phyloP scores from a whole-genome alignment of 2,113 vertebrate species.

The Mixornis gularis region DNA sequence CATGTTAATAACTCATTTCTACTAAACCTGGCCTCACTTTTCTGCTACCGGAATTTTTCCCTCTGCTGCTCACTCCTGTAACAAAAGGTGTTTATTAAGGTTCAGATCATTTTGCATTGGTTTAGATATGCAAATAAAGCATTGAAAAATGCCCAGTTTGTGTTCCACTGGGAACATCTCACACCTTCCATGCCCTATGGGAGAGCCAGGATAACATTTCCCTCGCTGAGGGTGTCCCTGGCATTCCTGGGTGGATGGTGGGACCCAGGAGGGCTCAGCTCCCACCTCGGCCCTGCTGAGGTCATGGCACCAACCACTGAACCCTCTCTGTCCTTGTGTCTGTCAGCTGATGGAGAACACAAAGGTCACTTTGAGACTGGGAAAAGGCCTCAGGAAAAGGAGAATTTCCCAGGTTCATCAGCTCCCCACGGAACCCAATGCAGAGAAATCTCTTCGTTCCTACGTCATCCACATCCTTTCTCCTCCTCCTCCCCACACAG shows the following conservation, averaged over 20 bases:
- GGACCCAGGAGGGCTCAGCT: background rate
- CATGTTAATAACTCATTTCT: slow-evolving; percentile 15
- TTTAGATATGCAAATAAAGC: background rate
- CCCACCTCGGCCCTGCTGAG: background rate
- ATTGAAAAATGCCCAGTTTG: background rate
- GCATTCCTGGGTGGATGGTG: rapidly evolving
- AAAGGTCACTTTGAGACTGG: background rate
- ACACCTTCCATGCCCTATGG: rapidly evolving
- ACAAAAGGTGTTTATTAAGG: background rate
- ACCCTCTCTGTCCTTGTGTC: background rate
- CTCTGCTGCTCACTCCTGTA: rapidly evolving
- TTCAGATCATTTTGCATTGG: rapidly evolving
- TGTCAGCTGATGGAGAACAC: background rate
- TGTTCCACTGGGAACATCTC: rapidly evolving
- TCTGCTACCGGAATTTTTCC: background rate
- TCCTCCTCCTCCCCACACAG: background rate
- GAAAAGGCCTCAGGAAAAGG: background rate
- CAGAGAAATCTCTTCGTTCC: background rate
- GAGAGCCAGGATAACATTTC: background rate
- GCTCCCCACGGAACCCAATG: background rate
- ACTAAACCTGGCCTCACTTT: background rate
- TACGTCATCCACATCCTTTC: background rate
- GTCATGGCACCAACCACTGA: rapidly evolving
- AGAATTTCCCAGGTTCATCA: background rate
- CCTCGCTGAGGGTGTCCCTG: background rate